Base-by-base conservation (phyloP, 2,113 vertebrate genomes). In the Thinocorus orbignyianus region DNA sequence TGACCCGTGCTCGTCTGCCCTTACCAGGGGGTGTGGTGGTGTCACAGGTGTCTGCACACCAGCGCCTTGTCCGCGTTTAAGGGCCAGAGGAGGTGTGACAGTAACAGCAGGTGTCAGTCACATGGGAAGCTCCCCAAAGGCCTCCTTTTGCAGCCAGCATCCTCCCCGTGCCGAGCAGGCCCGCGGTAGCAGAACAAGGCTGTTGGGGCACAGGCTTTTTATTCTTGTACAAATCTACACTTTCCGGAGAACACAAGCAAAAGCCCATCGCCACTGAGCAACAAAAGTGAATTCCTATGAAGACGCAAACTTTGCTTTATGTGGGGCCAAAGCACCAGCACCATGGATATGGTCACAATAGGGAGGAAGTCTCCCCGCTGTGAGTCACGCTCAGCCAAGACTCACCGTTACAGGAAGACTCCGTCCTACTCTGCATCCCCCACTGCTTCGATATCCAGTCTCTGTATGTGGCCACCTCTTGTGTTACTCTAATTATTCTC, bases 401-500 rank as follows among this genome's bases (percentile, higher is more conserved):
- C 98, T 96, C 97, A 99, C 99, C 99, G 52, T 99, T 99, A 93
- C 99, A 98, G 0, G 98, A 93, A 14, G 98, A 95, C 44, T 99
- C 99, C 9, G 98, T 98, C 94, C 98, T 98, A 35, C 97, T 98
- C 31, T 98, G 98, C 78, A 97, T 97, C 54, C 98, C 98, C 99
- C 99, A 99, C 76, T 98, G 98, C 66, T 98, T 98, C 42, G 98
- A 98, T 98, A 99, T 99, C 99, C 99, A 99, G 57, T 99, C 99
- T 96, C 99, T 98, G 88, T 99, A 99, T 1, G 99, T 98, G 20
- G 98, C 98, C 68, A 99, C 99, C 97, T 99, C 99, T 81, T 98
- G 99, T 1, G 99, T 99, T 86, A 99, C 99, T 93, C 99, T 98
- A 96, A 99, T 99, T 97, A 99, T 99, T 97, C 99, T 98, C 49